Conservation (phyloP, 2,113 vertebrate species). For the Corythornis madagascariensis region DNA sequence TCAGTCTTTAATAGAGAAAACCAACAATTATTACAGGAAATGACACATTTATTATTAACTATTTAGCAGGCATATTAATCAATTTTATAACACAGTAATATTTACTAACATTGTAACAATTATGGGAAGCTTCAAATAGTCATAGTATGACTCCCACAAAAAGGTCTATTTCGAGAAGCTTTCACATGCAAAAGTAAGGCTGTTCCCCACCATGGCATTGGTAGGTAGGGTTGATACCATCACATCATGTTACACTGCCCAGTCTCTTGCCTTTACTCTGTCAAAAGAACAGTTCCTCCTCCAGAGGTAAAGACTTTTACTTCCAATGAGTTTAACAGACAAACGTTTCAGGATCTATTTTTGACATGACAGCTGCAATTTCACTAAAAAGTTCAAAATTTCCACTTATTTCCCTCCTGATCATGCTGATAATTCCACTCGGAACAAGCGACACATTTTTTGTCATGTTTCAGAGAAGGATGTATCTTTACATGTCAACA, state of each 20-base stretch:
- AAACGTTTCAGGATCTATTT: background rate
- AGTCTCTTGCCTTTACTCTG: background rate
- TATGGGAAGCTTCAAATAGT: background rate
- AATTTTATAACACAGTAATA: background rate
- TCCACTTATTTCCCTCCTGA: background rate
- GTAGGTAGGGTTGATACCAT: background rate
- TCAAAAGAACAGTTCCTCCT: background rate
- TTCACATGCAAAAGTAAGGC: background rate
- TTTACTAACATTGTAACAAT: background rate
- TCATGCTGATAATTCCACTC: background rate
- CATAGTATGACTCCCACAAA: background rate
- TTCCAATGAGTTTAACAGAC: background rate
- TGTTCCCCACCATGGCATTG: background rate
- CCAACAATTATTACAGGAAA: background rate
- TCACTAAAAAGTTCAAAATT: background rate
- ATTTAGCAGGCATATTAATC: background rate
- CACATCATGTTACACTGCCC: background rate
- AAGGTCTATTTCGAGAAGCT: background rate
- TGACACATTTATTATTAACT: background rate
- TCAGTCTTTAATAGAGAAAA: constrained; percentile 79
- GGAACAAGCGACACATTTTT: background rate
- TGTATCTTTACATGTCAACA: background rate
- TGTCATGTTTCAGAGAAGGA: background rate
- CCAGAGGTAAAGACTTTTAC: background rate
- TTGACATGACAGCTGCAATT: background rate